Conservation (phyloP, 2,888 invertebrate species). For the Orchesellides sinensis region DNA sequence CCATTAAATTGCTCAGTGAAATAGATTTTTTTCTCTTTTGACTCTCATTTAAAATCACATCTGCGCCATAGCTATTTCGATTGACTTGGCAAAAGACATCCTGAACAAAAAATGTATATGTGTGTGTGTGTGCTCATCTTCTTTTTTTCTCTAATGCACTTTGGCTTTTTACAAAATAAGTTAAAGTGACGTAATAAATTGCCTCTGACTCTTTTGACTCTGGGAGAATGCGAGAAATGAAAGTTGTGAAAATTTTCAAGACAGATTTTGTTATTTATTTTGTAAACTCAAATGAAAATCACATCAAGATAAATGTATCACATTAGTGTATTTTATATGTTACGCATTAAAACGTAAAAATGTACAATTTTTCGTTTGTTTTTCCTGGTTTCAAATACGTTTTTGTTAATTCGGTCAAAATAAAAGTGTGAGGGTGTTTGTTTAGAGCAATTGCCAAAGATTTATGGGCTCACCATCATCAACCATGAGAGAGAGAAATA, state of each 20-base stretch:
- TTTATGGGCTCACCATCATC: conserved; percentile 61
- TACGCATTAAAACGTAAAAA: too few relatives aligned
- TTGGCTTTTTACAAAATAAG: conserved; percentile 63
- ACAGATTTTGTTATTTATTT: not conserved
- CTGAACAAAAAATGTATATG: conserved; percentile 19
- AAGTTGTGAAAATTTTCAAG: not conserved
- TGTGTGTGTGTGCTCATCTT: too few relatives aligned
- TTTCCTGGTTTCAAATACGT: conserved; percentile 1
- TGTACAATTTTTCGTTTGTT: too few relatives aligned
- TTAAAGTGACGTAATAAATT: conserved; percentile 65
- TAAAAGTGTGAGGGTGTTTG: conserved; percentile 66
- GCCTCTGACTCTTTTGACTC: conserved; percentile 60
- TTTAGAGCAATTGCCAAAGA: conserved; percentile 65
- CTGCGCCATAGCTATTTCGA: too few relatives aligned
- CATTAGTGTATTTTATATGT: conserved; percentile 41
- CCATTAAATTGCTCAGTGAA: conserved; percentile 47
- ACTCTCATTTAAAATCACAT: too few relatives aligned
- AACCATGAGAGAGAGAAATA: conserved; percentile 12
- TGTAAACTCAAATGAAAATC: conserved; percentile 25
- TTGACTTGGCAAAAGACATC: conserved; percentile 50
- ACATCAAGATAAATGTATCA: conserved; percentile 46
- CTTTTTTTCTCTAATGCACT: conserved; percentile 50
- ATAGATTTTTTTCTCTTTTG: not conserved
- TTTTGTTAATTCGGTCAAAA: conserved; percentile 61
- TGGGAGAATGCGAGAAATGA: conserved; percentile 37